A percentile compares a stretch with the other conserved stretches of the same genome.
These are phyloP conservation scores for Stylophora pistillata DNA, from an alignment of 64 coral and sea anemone genomes.

Conservation along the genomic window DNA sequence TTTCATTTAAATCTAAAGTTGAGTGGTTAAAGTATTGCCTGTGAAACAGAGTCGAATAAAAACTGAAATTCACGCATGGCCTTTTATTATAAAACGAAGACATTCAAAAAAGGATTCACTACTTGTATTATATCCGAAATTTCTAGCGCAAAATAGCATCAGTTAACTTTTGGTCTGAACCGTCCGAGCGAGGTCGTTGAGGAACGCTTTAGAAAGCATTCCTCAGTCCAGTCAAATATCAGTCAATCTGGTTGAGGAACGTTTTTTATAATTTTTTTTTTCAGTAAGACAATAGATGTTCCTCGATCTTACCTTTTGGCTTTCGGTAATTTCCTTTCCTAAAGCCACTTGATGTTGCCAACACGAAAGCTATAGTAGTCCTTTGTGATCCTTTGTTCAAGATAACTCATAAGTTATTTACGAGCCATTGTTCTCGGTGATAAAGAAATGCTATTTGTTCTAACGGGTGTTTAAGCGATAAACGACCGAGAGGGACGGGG, in stretches of 20 bases:
- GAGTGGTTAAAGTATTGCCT: background rate
- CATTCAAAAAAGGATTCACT: background rate
- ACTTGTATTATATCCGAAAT: background rate
- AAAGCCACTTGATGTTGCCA: background rate
- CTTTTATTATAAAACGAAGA: background rate
- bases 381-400: slow-evolving; percentile 29
- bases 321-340: background rate
- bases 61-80: background rate
- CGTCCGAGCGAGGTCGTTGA: background rate
- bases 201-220: background rate
- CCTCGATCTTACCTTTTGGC: background rate
- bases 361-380: background rate
- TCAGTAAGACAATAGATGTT: background rate
- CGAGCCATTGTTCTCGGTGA: slow-evolving; percentile 23
- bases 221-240: background rate
- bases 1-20: background rate
- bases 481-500: background rate
- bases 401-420: slow-evolving; percentile 27
- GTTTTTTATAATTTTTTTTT: too few species aligned
- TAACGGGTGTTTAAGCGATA: background rate
- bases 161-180: background rate
- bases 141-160: background rate
- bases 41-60: background rate
- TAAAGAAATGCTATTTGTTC: slow-evolving; percentile 29
- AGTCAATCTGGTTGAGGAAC: background rate